phyloP scores from a whole-genome alignment of 2,797 vertebrate genomes.

The Eulemur coronatus region DNA sequence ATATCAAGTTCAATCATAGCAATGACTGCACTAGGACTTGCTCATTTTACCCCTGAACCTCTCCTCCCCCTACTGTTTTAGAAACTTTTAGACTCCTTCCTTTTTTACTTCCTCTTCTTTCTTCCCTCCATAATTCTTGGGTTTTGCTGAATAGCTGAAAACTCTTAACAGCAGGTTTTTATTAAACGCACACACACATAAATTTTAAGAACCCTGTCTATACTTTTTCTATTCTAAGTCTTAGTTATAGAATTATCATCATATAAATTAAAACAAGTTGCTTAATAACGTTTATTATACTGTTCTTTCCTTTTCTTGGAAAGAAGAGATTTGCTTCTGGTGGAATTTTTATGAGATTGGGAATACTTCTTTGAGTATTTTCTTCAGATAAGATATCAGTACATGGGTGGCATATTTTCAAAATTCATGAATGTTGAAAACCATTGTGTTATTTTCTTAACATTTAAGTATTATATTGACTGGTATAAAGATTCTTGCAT shows the following conservation, averaged over 20 bases:
- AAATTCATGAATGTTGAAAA: conserved; percentile 14
- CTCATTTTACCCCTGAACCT: background rate
- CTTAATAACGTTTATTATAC: background rate
- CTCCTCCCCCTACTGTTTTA: background rate
- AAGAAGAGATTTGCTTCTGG: background rate
- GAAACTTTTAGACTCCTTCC: background rate
- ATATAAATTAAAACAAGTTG: background rate
- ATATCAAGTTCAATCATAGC: background rate
- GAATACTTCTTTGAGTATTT: background rate
- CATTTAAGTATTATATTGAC: background rate
- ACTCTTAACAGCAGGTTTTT: background rate
- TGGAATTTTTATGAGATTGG: background rate
- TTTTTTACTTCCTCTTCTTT: background rate
- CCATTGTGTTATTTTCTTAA: background rate
- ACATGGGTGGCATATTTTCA: conserved; percentile 28
- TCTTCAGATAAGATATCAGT: background rate
- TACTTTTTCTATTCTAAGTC: background rate
- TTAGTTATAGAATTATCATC: background rate
- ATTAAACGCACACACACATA: background rate
- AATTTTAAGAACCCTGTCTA: background rate
- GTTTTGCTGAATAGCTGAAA: background rate
- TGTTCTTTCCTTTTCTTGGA: background rate
- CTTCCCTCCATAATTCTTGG: background rate
- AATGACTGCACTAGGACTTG: too few relatives aligned
- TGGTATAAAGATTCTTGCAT: background rate